A percentile compares a stretch with the other conserved stretches of the same genome.
These are phyloP conservation scores for Calephelis perditalis DNA, from an alignment of 2,888 invertebrate genomes.

Conservation along the genomic window DNA sequence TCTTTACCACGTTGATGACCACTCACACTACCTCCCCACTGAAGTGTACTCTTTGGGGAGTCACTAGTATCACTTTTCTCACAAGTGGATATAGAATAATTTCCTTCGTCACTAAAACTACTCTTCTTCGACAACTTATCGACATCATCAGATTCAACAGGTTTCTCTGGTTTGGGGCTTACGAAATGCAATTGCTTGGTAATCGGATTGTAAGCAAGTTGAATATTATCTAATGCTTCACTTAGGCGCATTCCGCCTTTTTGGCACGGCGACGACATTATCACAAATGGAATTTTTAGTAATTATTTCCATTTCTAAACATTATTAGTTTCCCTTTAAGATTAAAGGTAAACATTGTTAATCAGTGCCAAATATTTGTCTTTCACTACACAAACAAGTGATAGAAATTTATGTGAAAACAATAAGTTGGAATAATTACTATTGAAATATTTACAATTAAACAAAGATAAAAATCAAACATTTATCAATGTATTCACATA, in stretches of 20 bases:
- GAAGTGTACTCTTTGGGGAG: conserved; percentile 70
- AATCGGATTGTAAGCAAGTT: conserved; percentile 85
- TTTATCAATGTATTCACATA: conserved; percentile 23
- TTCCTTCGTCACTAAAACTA: conserved; percentile 73
- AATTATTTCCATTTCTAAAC: conserved; percentile 46
- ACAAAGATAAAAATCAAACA: conserved; percentile 6
- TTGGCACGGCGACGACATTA: conserved; percentile 65
- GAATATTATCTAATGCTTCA: conserved; percentile 85
- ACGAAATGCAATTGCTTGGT: conserved; percentile 85
- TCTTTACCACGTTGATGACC: conserved; percentile 76
- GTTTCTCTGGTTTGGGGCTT: conserved; percentile 61
- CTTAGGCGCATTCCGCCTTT: conserved; percentile 80
- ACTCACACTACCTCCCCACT: conserved; percentile 67
- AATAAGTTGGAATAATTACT: conserved; percentile 24
- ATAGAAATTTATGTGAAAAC: conserved; percentile 20
- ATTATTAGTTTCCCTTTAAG: not conserved
- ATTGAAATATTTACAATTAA: conserved; percentile 15
- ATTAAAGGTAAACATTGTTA: not conserved
- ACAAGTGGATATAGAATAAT: conserved; percentile 70
- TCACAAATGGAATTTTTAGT: conserved; percentile 37
- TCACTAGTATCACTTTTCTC: conserved; percentile 74
- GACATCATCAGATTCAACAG: conserved; percentile 51
- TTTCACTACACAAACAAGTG: conserved; percentile 24
- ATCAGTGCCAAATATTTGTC: conserved; percentile 20
- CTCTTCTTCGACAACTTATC: conserved; percentile 71